These are phyloP conservation scores for Cataglyphis altisquamis DNA, from an alignment of 2,888 invertebrate species.

Conservation along the genomic window DNA sequence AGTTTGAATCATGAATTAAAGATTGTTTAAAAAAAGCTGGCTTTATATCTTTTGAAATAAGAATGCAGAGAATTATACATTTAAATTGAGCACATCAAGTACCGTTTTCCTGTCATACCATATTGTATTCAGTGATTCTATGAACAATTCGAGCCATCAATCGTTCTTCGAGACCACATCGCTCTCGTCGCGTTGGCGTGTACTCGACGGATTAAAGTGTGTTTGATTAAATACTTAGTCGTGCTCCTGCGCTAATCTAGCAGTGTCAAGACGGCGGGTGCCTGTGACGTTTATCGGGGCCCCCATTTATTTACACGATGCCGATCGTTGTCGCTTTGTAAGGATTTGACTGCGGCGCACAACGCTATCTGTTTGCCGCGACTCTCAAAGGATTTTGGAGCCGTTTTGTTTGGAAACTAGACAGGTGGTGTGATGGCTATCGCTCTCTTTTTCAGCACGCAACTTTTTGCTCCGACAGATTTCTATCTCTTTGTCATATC, in stretches of 20 bases:
- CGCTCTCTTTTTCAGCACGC: background rate
- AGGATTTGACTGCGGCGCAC: conserved; percentile 39
- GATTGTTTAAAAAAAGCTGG: background rate
- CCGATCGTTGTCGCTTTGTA: conserved; percentile 44
- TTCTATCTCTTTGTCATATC: background rate
- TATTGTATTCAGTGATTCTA: background rate
- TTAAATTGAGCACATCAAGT: background rate
- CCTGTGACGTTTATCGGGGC: conserved; percentile 53
- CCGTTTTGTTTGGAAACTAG: conserved; percentile 34
- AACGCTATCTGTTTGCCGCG: conserved; percentile 32
- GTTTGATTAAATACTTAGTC: conserved; percentile 83
- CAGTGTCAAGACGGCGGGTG: conserved; percentile 69
- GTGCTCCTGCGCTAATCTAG: conserved; percentile 71
- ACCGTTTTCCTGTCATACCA: background rate
- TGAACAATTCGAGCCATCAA: conserved; percentile 25
- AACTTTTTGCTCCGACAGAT: background rate
- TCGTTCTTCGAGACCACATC: background rate
- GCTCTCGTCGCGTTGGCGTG: conserved; percentile 63
- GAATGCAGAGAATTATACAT: background rate
- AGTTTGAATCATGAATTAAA: background rate
- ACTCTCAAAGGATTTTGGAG: conserved; percentile 30
- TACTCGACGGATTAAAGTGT: conserved; percentile 80
- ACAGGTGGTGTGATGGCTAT: conserved; percentile 41
- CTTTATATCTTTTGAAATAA: background rate
- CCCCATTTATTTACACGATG: conserved; percentile 73